Evolutionary conservation across 2,888 invertebrate species (phyloP).

Genomic region (Vandiemenella viatica): DNA sequence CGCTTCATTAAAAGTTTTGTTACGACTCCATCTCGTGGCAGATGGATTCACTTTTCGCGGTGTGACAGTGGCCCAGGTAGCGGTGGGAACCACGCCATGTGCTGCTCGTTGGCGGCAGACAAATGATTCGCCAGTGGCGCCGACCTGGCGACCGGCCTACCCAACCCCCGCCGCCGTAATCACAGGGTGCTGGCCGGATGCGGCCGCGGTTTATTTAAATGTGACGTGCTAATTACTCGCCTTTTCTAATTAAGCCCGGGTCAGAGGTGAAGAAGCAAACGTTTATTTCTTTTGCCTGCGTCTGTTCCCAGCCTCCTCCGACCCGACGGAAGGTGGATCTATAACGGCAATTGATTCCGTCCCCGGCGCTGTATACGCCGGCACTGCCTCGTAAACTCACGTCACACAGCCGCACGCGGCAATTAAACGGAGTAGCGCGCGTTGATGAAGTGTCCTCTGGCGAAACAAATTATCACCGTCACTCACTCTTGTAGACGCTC

Average conservation of each 20-base stretch:
- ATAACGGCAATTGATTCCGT: not conserved
- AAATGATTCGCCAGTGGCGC: not conserved
- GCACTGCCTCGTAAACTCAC: not conserved
- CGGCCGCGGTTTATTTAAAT: slow-evolving; percentile 20
- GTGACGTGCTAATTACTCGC: slow-evolving; percentile 21
- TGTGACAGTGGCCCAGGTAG: too few species aligned
- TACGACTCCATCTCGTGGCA: too few species aligned
- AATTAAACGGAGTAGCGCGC: too few species aligned
- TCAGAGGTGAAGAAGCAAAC: slow-evolving; percentile 4
- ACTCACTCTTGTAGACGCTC: too few species aligned
- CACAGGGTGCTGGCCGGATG: not conserved
- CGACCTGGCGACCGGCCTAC: not conserved
- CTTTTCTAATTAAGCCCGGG: slow-evolving; percentile 23
- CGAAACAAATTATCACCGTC: too few species aligned
- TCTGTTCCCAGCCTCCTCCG: not conserved
- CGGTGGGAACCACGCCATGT: too few species aligned
- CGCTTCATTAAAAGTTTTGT: too few species aligned
- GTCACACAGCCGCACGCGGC: too few species aligned
- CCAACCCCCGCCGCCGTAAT: not conserved
- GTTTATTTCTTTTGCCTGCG: not conserved
- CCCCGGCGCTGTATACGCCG: not conserved
- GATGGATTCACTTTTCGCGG: too few species aligned
- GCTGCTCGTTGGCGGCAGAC: too few species aligned
- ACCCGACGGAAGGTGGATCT: not conserved
- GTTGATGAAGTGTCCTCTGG: too few species aligned